Percentiles rank a stretch among this genome's conserved stretches.
Conservation (phyloP, 2,797 vertebrate species). For the Trachops cirrhosus region DNA sequence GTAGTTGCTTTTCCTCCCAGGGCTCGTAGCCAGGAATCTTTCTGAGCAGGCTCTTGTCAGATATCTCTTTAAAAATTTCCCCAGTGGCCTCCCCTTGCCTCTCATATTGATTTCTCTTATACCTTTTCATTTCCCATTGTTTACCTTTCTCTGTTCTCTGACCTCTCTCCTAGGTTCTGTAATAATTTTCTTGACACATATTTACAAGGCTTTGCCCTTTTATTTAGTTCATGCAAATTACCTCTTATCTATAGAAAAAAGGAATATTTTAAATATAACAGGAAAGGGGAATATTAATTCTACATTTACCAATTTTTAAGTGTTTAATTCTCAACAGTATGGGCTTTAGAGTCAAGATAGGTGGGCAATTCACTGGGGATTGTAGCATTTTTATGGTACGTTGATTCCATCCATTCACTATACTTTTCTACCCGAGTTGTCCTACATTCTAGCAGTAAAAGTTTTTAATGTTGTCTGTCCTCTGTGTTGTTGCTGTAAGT, state of each 20-base stretch:
- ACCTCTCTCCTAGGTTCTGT: not conserved
- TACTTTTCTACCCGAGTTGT: conserved; percentile 87
- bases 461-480: conserved; percentile 89
- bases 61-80: not conserved
- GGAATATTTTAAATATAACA: not conserved
- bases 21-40: not conserved
- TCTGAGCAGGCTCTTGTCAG: not conserved
- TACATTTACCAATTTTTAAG: not conserved
- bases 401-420: conserved; percentile 85
- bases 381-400: conserved; percentile 86
- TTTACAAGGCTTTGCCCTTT: not conserved
- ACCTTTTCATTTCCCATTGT: not conserved
- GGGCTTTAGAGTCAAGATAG: not conserved
- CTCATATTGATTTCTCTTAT: not conserved
- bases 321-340: not conserved
- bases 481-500: conserved; percentile 88
- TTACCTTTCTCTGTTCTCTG: not conserved
- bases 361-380: conserved; percentile 85
- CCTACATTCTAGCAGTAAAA: conserved; percentile 85
- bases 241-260: not conserved
- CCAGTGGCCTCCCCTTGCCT: not conserved
- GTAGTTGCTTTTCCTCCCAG: not conserved
- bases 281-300: not conserved
- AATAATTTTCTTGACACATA: not conserved
- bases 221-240: not conserved